Evolutionary conservation across 2,113 vertebrate species (phyloP).

Genomic region (Piaya cayana): DNA sequence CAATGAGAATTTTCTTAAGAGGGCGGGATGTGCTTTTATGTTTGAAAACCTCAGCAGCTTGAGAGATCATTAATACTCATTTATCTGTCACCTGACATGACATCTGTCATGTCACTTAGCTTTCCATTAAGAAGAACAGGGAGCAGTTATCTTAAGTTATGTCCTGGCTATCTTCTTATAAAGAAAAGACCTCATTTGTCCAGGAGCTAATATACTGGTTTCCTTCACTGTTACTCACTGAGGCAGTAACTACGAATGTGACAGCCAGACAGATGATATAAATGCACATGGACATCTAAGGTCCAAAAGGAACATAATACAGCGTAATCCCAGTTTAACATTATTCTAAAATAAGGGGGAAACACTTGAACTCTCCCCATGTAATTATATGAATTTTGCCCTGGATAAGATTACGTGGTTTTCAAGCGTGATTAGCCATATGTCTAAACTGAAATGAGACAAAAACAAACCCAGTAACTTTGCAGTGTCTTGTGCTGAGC

Average conservation of each 20-base stretch:
- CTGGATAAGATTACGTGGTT: constrained; percentile 58
- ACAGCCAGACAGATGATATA: constrained; percentile 45
- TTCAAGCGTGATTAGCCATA: constrained; percentile 66
- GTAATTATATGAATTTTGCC: constrained; percentile 55
- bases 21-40: not conserved
- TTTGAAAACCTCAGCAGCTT: not conserved
- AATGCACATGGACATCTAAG: constrained; percentile 51
- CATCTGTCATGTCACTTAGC: constrained; percentile 38
- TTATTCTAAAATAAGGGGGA: constrained; percentile 45
- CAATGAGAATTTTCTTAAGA: not conserved
- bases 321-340: constrained; percentile 50
- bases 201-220: constrained; percentile 45
- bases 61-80: not conserved
- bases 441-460: constrained; percentile 59
- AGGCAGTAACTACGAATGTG: constrained; percentile 32
- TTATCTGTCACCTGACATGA: constrained; percentile 46
- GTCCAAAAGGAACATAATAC: constrained; percentile 41
- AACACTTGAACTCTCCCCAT: constrained; percentile 52
- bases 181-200: constrained; percentile 49
- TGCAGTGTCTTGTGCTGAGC: not conserved
- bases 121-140: constrained; percentile 25
- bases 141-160: constrained; percentile 48
- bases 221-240: constrained; percentile 37
- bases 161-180: constrained; percentile 24
- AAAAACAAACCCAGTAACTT: constrained; percentile 37